Conservation (phyloP, 2,888 invertebrate genomes). For the Tipula confusa region DNA sequence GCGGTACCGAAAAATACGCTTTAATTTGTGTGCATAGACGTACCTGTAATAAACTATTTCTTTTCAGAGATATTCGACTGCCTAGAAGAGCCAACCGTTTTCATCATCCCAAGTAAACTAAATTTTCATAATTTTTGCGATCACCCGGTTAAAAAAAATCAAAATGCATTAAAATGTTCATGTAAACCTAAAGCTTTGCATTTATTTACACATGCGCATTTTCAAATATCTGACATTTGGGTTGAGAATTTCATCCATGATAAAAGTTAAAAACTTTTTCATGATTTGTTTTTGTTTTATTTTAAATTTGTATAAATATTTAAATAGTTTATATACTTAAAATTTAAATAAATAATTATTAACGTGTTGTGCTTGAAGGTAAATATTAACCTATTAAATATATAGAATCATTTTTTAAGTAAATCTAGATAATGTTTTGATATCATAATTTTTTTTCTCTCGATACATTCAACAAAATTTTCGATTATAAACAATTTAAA, state of each 20-base stretch:
- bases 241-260: neutral
- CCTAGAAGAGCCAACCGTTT: too few relatives aligned
- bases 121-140: too few relatives aligned
- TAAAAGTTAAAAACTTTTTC: neutral
- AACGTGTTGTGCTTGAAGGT: neutral
- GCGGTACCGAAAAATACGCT: too few relatives aligned
- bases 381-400: neutral
- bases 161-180: neutral
- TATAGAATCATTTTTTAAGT: neutral
- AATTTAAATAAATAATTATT: neutral
- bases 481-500: neutral
- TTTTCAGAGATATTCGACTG: too few relatives aligned
- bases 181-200: neutral
- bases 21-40: too few relatives aligned
- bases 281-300: neutral
- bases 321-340: neutral
- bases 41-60: too few relatives aligned
- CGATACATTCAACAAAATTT: neutral
- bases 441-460: neutral
- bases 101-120: too few relatives aligned
- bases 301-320: neutral
- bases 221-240: conserved; percentile 4
- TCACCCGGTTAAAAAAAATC: too few relatives aligned
- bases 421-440: neutral
- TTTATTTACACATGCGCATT: neutral